These are phyloP conservation scores for Drosophila mayri DNA, from an alignment of 1,140 invertebrate species.

Conservation along the genomic window DNA sequence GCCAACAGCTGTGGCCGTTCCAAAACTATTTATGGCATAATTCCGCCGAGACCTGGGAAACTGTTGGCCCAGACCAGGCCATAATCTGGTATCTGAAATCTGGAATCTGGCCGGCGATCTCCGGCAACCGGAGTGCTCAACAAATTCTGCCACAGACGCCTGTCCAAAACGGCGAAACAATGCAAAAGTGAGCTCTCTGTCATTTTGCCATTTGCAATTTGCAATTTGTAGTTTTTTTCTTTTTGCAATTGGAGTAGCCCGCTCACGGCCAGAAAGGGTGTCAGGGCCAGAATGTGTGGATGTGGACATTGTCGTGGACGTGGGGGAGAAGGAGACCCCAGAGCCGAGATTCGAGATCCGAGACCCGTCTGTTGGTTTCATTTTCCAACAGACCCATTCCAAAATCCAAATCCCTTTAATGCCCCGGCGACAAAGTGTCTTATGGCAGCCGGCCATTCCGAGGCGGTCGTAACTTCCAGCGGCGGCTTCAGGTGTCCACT, in stretches of 20 bases:
- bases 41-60: constrained; percentile 35
- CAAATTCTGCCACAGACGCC: constrained; percentile 49
- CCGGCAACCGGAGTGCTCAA: constrained; percentile 33
- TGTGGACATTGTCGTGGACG: background rate
- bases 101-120: constrained; percentile 33
- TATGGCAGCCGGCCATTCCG: constrained; percentile 28
- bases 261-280: constrained; percentile 35
- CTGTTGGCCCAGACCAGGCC: constrained; percentile 9
- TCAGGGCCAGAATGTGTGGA: constrained; percentile 38
- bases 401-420: constrained; percentile 56
- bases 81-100: constrained; percentile 27
- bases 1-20: constrained; percentile 50
- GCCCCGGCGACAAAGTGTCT: constrained; percentile 52
- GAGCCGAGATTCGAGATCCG: constrained; percentile 1
- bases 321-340: background rate
- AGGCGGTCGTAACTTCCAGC: constrained; percentile 46
- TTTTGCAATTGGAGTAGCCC: constrained; percentile 61
- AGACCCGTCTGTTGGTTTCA: constrained; percentile 39
- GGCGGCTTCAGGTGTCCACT: constrained; percentile 64
- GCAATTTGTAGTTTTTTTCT: constrained; percentile 38
- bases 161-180: constrained; percentile 59
- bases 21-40: constrained; percentile 60
- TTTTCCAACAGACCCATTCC: constrained; percentile 28
- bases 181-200: constrained; percentile 53
- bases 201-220: constrained; percentile 72